Base-by-base conservation (phyloP, 2,797 vertebrate genomes). In the Clarias fuscus region DNA sequence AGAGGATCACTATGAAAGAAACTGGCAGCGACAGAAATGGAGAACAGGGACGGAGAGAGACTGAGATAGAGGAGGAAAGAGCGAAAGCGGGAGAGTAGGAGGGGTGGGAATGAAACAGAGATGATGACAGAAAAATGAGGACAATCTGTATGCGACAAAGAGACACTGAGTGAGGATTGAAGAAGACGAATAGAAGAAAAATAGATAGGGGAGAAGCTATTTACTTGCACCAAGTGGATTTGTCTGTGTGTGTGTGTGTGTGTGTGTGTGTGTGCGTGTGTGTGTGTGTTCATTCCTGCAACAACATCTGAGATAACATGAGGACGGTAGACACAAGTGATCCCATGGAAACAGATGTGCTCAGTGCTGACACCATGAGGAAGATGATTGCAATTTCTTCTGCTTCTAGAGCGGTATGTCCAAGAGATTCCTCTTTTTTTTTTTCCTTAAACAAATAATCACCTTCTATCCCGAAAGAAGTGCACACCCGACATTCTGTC, bases 1-100 rank as follows among this genome's bases (percentile, higher is more conserved):
- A 61, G 84, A 88, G 82, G 73, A 70, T 84, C 58, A 64, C 75
- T 82, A 85, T 78, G 79, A 88, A 83, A 83, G 61, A 86, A 62
- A 73, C 71, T 88, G 84, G 86, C 82, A 86, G 48, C 20, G 79
- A 86, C 71, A 89, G 85, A 89, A 83, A 82, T 72, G 48, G 78
- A 82, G 80, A 84, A 70, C 67, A 80, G 75, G 33, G 77, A 72
- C 22, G 62, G 58, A 43, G 71, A n/a, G 43, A 67, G 61, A 78
- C 56, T 11, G 20, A 71, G 43, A 53, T 68, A 86, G 59, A 43
- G 37, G 48, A 73, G 48, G 73, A 65, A 61, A 70, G 84, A 72
- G 62, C 8, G 15, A 59, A 20, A 67, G 58, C 33, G 59, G 53
- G 70, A 82, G 40, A n/a, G 62, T 53, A 43, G 65, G 84, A 80